phyloP scores from a whole-genome alignment of 2,888 invertebrate genomes.

The Erebia aethiops region DNA sequence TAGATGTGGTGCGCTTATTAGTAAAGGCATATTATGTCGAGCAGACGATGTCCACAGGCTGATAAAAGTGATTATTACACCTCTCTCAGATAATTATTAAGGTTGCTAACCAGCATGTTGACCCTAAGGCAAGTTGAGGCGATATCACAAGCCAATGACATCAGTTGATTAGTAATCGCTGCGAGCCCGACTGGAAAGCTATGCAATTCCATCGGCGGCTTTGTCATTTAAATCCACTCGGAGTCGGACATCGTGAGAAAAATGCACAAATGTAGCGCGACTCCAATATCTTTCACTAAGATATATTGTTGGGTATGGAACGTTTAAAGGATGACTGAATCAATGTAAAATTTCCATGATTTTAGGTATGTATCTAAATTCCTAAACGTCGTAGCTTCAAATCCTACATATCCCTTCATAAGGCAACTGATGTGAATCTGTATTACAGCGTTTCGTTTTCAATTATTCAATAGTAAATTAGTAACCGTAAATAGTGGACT shows the following conservation, averaged over 20 bases:
- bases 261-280: constrained; percentile 8
- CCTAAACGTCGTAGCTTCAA: no score
- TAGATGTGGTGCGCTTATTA: background rate
- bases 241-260: constrained; percentile 23
- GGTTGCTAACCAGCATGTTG: background rate
- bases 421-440: no score
- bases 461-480: no score
- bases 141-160: constrained; percentile 28
- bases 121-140: background rate
- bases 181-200: constrained; percentile 24
- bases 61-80: background rate
- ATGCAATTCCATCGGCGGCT: constrained; percentile 28
- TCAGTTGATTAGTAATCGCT: constrained; percentile 33
- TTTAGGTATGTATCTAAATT: no score
- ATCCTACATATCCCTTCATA: no score
- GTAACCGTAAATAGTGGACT: no score
- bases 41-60: background rate
- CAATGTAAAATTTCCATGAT: no score
- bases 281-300: background rate
- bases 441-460: no score
- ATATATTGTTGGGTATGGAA: background rate
- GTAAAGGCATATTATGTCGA: background rate
- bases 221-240: constrained; percentile 31
- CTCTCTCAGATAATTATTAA: background rate
- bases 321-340: background rate